Base-by-base conservation (phyloP, 35 echinoderm and acorn worm genomes). In the Apostichopus californicus region DNA sequence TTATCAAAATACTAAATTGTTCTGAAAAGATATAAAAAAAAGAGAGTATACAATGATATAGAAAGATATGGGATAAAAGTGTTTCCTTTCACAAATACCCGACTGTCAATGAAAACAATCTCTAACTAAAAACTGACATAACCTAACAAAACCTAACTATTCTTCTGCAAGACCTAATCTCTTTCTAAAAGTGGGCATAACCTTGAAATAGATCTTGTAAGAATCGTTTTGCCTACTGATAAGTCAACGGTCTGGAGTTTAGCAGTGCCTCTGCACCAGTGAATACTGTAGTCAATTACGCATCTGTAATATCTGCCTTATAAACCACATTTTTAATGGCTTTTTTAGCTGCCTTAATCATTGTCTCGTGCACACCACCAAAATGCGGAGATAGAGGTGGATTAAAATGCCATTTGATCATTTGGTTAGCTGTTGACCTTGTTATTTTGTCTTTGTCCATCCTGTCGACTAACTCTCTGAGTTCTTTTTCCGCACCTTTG, bases 271-370 rank as follows among this genome's bases (percentile, higher is more conserved):
- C 79, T 83, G 26, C 91, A 15, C 78, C 78, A 15, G 91, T 92
- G 72, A 84, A 59, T 17, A 78, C 78, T 23, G 91, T 86, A 22
- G 20, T 15, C 3, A 92, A 56, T 92, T 86, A 73, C 86, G 85
- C 91, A 86, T 92, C 91, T 64, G 91, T 84, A 63, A 92, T 86
- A 34, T 92, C 91, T 57, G 91, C 91, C 13, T 92, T 92, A 15
- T 92, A 23, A n/a, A 65, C 21, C 7, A 92, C 79, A 66, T 5
- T 54, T 12, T 17, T 24, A 6, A 83, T 86, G 9, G 91, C 91
- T 54, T 56, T 73, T 56, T 92, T 92, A 7, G 91, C 91, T 18
- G 57, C 77, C 34, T 92, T 92, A 54, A 92, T 80, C 73, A 91
- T 91, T 5, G 90, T 91, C 28, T 80, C 90, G 54, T 91, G 90